These are phyloP conservation scores for Sinelater perroti DNA, from an alignment of 2,888 invertebrate species.

Conservation along the genomic window DNA sequence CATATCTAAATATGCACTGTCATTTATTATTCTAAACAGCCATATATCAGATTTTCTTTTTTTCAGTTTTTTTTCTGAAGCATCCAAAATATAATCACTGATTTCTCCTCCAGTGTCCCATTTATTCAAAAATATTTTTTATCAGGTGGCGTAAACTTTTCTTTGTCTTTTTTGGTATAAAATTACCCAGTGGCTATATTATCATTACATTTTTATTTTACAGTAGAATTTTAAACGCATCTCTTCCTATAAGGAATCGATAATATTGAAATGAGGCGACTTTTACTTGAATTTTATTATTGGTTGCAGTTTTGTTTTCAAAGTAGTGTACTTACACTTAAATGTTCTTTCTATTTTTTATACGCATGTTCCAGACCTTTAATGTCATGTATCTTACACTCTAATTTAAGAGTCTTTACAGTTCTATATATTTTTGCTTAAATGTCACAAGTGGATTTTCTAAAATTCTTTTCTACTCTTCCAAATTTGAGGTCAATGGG, in stretches of 20 bases:
- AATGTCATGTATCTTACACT: not conserved
- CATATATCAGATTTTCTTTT: too few relatives aligned
- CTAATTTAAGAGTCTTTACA: not conserved
- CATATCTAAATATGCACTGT: too few relatives aligned
- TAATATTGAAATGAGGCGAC: not conserved
- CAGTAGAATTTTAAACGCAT: not conserved
- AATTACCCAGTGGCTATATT: too few relatives aligned
- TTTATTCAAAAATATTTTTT: too few relatives aligned
- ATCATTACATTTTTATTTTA: too few relatives aligned
- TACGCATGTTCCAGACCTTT: slow-evolving; percentile 1
- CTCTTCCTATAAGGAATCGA: slow-evolving; percentile 5
- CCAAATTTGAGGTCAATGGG: not conserved
- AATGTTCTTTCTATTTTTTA: not conserved
- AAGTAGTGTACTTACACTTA: not conserved
- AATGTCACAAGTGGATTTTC: slow-evolving; percentile 5
- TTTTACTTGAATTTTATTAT: slow-evolving; percentile 4
- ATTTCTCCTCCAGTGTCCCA: too few relatives aligned
- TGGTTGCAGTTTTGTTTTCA: not conserved
- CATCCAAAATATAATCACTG: too few relatives aligned
- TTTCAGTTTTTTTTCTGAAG: too few relatives aligned
- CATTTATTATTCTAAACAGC: too few relatives aligned
- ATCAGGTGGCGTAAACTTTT: too few relatives aligned
- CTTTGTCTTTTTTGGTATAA: too few relatives aligned
- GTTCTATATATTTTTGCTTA: not conserved
- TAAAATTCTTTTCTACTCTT: not conserved